Evolutionary conservation across 2,888 invertebrate genomes (phyloP).

Genomic region (Archips crataeganus): DNA sequence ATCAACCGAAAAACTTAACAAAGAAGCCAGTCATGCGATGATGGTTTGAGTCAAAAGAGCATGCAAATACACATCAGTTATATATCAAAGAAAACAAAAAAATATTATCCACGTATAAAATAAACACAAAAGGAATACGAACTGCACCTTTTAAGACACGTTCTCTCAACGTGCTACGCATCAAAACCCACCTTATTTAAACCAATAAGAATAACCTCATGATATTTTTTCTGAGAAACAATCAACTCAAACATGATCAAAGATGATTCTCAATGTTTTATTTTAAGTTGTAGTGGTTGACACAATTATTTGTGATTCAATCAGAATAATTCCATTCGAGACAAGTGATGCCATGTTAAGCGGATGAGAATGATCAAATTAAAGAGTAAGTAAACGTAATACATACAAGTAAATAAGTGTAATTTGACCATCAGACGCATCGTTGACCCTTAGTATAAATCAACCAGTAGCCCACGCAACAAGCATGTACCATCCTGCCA

Average conservation of each 20-base stretch:
- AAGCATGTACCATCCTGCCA: slow-evolving; percentile 40
- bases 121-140: slow-evolving; percentile 62
- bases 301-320: slow-evolving; percentile 8
- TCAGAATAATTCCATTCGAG: background rate
- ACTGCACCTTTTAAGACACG: slow-evolving; percentile 50
- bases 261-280: background rate
- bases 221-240: slow-evolving; percentile 13
- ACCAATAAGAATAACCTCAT: slow-evolving; percentile 3
- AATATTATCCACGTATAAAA: slow-evolving; percentile 59
- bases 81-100: slow-evolving; percentile 69
- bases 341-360: background rate
- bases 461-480: slow-evolving; percentile 57
- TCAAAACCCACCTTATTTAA: slow-evolving; percentile 23
- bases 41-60: slow-evolving; percentile 69
- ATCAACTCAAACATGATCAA: slow-evolving; percentile 28
- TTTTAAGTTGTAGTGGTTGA: background rate
- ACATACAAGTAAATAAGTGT: slow-evolving; percentile 60
- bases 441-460: slow-evolving; percentile 57
- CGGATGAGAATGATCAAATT: slow-evolving; percentile 9
- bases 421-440: slow-evolving; percentile 57
- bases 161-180: slow-evolving; percentile 44
- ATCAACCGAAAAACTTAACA: slow-evolving; percentile 30
- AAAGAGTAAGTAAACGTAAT: slow-evolving; percentile 51
- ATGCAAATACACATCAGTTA: slow-evolving; percentile 74
- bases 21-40: slow-evolving; percentile 54